These are phyloP conservation scores for Perognathus longimembris DNA, from an alignment of 2,113 vertebrate species.

Conservation along the genomic window DNA sequence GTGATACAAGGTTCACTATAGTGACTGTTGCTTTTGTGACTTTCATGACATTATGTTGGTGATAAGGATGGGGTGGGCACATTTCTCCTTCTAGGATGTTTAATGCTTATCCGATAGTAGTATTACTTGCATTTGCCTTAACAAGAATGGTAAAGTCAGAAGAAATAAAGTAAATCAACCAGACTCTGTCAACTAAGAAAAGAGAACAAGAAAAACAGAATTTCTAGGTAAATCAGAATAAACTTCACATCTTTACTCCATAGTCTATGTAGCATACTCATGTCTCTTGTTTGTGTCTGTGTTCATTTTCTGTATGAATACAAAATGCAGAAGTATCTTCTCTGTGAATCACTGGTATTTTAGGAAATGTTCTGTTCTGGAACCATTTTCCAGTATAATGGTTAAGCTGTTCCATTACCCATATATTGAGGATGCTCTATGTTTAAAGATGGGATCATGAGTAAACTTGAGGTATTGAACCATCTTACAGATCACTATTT, in stretches of 20 bases:
- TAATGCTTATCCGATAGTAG: neutral
- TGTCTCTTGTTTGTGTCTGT: neutral
- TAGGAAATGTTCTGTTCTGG: constrained; percentile 4
- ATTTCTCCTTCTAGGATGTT: constrained; percentile 12
- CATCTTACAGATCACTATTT: neutral
- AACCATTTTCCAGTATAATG: constrained; percentile 3
- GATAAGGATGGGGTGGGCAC: neutral
- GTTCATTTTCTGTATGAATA: neutral
- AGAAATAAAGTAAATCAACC: constrained; percentile 22
- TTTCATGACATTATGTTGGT: constrained; percentile 2
- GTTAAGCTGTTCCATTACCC: neutral
- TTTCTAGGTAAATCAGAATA: constrained; percentile 42
- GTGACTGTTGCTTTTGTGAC: constrained; percentile 10
- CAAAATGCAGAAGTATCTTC: neutral
- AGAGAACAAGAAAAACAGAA: neutral
- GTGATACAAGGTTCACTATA: neutral
- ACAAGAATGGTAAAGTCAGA: constrained; percentile 32
- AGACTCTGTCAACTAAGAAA: neutral
- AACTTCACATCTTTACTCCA: constrained; percentile 28
- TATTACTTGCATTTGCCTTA: constrained; percentile 24
- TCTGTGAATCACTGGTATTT: neutral
- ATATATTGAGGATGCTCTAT: neutral
- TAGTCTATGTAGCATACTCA: neutral
- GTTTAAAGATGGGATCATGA: neutral
- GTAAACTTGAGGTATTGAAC: constrained; percentile 12